These are phyloP conservation scores for Chrysochloris asiatica DNA, from an alignment of 2,113 vertebrate species.

Conservation along the genomic window DNA sequence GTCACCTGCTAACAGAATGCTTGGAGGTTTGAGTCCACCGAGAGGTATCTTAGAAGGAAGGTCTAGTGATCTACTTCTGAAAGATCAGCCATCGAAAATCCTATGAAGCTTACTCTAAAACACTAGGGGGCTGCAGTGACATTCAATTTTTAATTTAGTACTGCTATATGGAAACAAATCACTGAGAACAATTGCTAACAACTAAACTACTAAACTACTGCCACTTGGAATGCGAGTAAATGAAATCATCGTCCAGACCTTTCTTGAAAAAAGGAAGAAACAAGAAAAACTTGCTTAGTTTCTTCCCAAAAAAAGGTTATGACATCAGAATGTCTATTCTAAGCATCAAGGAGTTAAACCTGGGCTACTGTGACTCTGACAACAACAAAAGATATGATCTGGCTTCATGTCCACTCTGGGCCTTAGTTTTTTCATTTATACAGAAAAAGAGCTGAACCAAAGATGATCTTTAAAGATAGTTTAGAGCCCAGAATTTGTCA, in stretches of 20 bases:
- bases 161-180: conserved; percentile 15
- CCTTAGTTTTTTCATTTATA: conserved; percentile 23
- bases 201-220: conserved; percentile 50
- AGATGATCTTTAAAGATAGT: neutral
- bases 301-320: conserved; percentile 46
- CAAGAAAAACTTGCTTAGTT: conserved; percentile 20
- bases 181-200: conserved; percentile 30
- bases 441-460: conserved; percentile 17
- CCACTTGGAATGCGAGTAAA: conserved; percentile 20
- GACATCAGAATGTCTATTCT: neutral
- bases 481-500: conserved; percentile 6
- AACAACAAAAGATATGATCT: conserved; percentile 28
- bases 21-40: neutral
- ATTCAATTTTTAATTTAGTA: neutral
- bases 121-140: too few species aligned
- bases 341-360: neutral
- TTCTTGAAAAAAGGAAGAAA: conserved; percentile 24
- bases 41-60: neutral
- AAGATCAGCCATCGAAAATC: neutral
- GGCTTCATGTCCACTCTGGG: neutral
- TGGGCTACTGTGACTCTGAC: too few species aligned
- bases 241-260: too few species aligned
- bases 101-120: neutral
- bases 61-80: too few species aligned
- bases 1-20: neutral